Conservation (phyloP, 2,888 invertebrate species). For the Thumatha senex region DNA sequence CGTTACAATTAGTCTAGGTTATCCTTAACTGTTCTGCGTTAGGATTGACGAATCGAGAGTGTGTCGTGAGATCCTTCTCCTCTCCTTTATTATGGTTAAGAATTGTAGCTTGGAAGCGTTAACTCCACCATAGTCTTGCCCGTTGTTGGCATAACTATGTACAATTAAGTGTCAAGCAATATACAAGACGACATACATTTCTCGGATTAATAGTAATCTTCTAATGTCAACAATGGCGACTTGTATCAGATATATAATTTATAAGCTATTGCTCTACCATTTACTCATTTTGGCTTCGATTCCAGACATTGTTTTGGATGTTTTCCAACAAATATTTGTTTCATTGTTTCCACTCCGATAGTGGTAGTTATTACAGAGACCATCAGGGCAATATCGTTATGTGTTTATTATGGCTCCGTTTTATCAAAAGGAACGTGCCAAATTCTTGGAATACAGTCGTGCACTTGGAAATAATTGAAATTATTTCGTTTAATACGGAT, state of each 20-base stretch:
- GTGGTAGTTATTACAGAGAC: slow-evolving; percentile 44
- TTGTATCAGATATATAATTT: slow-evolving; percentile 39
- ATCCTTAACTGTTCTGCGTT: too few relatives aligned
- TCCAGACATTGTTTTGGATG: slow-evolving; percentile 54
- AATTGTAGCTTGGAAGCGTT: too few relatives aligned
- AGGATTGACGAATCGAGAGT: too few relatives aligned
- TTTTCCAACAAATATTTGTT: slow-evolving; percentile 55
- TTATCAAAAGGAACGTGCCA: neutral
- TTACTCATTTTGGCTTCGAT: slow-evolving; percentile 51
- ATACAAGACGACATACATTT: too few relatives aligned
- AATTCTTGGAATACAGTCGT: neutral
- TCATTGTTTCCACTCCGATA: slow-evolving; percentile 46
- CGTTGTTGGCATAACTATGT: too few relatives aligned
- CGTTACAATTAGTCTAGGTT: too few relatives aligned
- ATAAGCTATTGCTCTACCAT: slow-evolving; percentile 49
- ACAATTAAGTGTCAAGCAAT: too few relatives aligned
- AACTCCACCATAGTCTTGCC: too few relatives aligned
- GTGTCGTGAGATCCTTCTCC: too few relatives aligned
- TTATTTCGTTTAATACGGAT: neutral
- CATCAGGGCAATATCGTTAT: slow-evolving; percentile 26
- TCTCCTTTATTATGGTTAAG: too few relatives aligned
- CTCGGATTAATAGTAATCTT: too few relatives aligned
- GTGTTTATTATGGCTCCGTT: neutral
- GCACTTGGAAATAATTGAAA: neutral
- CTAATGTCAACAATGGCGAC: too few relatives aligned